Conservation (phyloP, 2,113 vertebrate genomes). For the Ictalurus punctatus region DNA sequence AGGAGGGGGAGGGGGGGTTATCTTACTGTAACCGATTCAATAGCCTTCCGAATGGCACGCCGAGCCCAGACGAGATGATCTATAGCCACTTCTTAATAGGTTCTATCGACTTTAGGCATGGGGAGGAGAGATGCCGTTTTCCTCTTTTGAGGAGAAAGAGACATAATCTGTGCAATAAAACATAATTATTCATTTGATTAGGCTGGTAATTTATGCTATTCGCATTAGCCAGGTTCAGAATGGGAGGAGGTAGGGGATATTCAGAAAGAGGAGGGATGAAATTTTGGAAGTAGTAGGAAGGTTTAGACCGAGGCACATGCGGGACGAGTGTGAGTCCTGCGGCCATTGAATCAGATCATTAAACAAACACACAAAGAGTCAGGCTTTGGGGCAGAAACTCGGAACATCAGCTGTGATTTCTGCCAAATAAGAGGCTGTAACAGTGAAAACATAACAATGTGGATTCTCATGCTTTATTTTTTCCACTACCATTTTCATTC, state of each 20-base stretch:
- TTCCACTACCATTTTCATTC: not conserved
- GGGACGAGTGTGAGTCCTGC: constrained; percentile 24
- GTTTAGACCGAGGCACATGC: not conserved
- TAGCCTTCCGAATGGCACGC: constrained; percentile 74
- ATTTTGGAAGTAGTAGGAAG: constrained; percentile 19
- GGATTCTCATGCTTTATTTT: not conserved
- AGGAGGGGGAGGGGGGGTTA: constrained; percentile 60
- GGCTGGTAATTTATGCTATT: constrained; percentile 70
- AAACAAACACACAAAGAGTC: constrained; percentile 49
- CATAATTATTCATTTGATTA: constrained; percentile 77
- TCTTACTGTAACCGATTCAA: constrained; percentile 83
- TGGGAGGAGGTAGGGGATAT: constrained; percentile 20
- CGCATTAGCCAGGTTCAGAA: constrained; percentile 44
- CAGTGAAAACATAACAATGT: not conserved
- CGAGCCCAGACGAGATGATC: constrained; percentile 73
- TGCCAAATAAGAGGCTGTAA: constrained; percentile 27
- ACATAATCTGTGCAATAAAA: constrained; percentile 76
- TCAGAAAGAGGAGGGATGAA: constrained; percentile 22
- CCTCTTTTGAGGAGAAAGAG: constrained; percentile 66
- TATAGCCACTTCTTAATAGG: constrained; percentile 75
- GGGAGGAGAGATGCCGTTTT: constrained; percentile 33
- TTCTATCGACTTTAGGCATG: constrained; percentile 70
- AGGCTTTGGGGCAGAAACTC: constrained; percentile 27
- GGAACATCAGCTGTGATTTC: constrained; percentile 23
- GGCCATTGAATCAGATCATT: constrained; percentile 47